Base-by-base conservation (phyloP, 2,113 vertebrate species). In the Chionodraco myersi region DNA sequence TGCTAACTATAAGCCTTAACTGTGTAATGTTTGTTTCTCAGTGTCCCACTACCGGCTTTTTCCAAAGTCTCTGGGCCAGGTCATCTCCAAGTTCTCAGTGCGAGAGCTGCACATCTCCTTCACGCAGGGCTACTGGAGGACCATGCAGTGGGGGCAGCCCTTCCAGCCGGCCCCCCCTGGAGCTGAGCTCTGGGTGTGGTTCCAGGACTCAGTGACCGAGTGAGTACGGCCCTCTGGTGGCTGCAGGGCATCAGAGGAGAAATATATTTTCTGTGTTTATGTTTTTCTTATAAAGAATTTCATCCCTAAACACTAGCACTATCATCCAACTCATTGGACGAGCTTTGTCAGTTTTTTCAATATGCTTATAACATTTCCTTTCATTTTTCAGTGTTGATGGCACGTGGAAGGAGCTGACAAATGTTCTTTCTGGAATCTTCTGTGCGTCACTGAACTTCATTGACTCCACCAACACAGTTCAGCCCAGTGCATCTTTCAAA, bases 371-470 rank as follows among this genome's bases (percentile, higher is more conserved):
- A 2, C 10, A 5, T 64, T 54, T 82, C n/a, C 85, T 23, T 2
- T 53, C 34, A 60, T 60, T 66, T 63, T 85, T 45, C 81, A 99
- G 98, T 53, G 97, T 99, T 84, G 97, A 99, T 82, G 93, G 93
- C 78, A 96, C 96, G 13, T 99, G 98, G 98, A 97, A 97, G 87
- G 97, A 99, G 74, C 96, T 99, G 78, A 98, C 97, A 47, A 99
- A 99, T 41, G 96, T 99, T 80, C 94, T 99, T 74, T 99, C 98
- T 0, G 98, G 98, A 66, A 98, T 99, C 94, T 99, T 99, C 93
- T 99, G 98, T 59, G 98, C 98, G 51, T 99, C 98, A 26, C 94
- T 99, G 72, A 99, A 99, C 93, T 99, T 99, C 93, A 99, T 99
- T 62, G 98, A 99, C 89, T 97, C 96, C 0, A 99, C 97, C 91